Conservation (phyloP, 2,888 invertebrate genomes). For the Andrena bicolor region DNA sequence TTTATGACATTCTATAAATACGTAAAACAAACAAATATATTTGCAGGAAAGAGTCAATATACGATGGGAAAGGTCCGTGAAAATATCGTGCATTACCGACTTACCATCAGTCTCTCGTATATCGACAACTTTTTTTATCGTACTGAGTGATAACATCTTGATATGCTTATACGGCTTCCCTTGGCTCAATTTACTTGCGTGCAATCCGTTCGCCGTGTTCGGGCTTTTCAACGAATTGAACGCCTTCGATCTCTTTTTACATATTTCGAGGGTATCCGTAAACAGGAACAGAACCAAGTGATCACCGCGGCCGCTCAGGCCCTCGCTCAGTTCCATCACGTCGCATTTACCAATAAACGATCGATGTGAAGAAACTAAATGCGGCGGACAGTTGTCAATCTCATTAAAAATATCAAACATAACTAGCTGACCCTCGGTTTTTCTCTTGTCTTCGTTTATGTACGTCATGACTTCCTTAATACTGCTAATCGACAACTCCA, state of each 20-base stretch:
- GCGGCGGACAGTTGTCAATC: conserved; percentile 98
- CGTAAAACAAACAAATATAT: conserved; percentile 6
- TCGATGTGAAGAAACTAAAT: conserved; percentile 96
- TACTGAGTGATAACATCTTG: conserved; percentile 94
- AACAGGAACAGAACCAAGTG: conserved; percentile 96
- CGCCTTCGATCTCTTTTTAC: conserved; percentile 93
- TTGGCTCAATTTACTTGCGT: conserved; percentile 87
- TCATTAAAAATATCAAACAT: conserved; percentile 99
- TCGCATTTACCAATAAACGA: conserved; percentile 95
- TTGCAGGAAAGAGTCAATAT: neutral
- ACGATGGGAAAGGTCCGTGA: neutral
- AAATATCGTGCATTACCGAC: conserved; percentile 43
- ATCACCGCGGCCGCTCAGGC: conserved; percentile 94
- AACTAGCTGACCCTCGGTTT: conserved; percentile 97
- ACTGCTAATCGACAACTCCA: conserved; percentile 94
- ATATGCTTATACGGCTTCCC: conserved; percentile 96
- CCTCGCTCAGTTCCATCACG: conserved; percentile 94
- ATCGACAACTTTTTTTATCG: conserved; percentile 96
- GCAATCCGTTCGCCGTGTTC: conserved; percentile 87
- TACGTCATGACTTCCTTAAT: conserved; percentile 97
- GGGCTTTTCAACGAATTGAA: conserved; percentile 91
- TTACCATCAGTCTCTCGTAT: conserved; percentile 94
- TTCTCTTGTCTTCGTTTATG: conserved; percentile 98
- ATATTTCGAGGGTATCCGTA: conserved; percentile 97
- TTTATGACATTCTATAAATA: conserved; percentile 92